Conservation (phyloP, 2,113 vertebrate genomes). For the Xiphophorus couchianus region DNA sequence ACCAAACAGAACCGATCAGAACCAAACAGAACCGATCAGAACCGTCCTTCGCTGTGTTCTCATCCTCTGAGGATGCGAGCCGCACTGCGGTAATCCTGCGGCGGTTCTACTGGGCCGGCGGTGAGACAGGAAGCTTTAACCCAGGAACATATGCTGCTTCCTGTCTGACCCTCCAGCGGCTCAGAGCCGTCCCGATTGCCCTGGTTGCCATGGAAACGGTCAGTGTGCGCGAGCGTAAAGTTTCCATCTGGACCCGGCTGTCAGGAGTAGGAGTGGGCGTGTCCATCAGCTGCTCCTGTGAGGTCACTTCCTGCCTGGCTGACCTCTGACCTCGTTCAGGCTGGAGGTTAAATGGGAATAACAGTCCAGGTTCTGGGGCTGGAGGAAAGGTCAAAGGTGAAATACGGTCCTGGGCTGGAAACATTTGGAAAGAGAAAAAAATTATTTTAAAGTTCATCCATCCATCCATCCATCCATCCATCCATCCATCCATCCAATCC, state of each 20-base stretch:
- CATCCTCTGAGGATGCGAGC: too few relatives aligned
- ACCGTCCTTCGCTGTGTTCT: conserved; percentile 39
- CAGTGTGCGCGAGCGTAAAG: conserved; percentile 53
- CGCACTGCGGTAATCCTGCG: conserved; percentile 53
- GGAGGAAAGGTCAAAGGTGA: too few relatives aligned
- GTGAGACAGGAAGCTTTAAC: conserved; percentile 70
- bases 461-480: too few relatives aligned
- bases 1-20: too few relatives aligned
- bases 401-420: too few relatives aligned
- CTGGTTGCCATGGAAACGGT: conserved; percentile 38
- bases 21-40: too few relatives aligned
- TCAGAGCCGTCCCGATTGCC: conserved; percentile 43
- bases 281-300: conserved; percentile 63
- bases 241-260: conserved; percentile 72
- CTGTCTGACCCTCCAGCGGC: conserved; percentile 14
- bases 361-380: too few relatives aligned
- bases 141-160: conserved; percentile 66
- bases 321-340: conserved; percentile 31
- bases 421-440: too few relatives aligned
- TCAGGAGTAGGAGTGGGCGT: conserved; percentile 40
- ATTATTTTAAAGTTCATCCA: too few relatives aligned
- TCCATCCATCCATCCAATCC: too few relatives aligned
- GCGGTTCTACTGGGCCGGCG: conserved; percentile 73
- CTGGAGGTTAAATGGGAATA: too few relatives aligned
- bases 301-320: conserved; percentile 70